phyloP scores from a whole-genome alignment of 92 coral and sea anemone species.

The Phymanthus crucifer region DNA sequence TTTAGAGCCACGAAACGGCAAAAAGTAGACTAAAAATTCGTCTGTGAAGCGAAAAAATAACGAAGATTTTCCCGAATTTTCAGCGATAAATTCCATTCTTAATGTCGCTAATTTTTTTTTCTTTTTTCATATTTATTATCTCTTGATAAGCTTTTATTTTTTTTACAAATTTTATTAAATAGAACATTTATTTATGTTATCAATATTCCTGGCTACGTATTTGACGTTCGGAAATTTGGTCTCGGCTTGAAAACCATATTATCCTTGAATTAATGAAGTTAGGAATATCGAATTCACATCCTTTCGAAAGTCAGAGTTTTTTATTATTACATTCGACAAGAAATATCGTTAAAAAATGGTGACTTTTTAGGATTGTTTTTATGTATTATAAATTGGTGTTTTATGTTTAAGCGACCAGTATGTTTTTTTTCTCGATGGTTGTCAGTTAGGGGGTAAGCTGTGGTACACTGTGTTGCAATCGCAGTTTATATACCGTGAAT shows the following conservation, averaged over 20 bases:
- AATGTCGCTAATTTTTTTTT: too few species aligned
- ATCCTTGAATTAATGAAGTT: not conserved
- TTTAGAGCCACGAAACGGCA: too few species aligned
- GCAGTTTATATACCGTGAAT: not conserved
- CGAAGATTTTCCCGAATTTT: too few species aligned
- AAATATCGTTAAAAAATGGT: too few species aligned
- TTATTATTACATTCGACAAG: not conserved
- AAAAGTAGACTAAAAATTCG: too few species aligned
- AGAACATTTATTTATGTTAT: not conserved
- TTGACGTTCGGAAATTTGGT: not conserved
- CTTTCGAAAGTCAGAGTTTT: not conserved
- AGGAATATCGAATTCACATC: not conserved
- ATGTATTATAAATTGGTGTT: not conserved
- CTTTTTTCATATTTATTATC: too few species aligned
- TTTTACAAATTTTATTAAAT: too few species aligned
- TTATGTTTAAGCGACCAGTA: not conserved
- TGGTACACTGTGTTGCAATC: conserved; percentile 5
- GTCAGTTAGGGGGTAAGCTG: not conserved
- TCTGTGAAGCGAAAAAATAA: too few species aligned
- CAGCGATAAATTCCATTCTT: too few species aligned
- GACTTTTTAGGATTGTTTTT: not conserved
- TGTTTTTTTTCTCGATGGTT: not conserved
- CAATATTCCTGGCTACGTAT: not conserved
- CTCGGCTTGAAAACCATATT: not conserved
- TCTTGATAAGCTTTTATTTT: too few species aligned